phyloP scores from a whole-genome alignment of 2,888 invertebrate species.

The Pyralis farinalis region DNA sequence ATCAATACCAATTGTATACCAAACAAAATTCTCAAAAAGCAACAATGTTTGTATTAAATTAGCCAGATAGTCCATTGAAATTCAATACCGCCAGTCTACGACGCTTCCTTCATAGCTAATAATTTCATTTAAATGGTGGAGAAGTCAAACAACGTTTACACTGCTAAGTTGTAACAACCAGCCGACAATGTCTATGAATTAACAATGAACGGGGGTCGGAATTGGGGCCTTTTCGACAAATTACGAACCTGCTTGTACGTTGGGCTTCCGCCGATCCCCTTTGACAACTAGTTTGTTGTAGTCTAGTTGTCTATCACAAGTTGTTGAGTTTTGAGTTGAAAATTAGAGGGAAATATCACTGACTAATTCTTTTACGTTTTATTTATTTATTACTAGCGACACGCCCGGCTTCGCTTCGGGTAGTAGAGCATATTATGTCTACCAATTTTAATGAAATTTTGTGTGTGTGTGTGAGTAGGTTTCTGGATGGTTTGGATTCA shows the following conservation, averaged over 20 bases:
- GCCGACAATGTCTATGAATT: constrained; percentile 58
- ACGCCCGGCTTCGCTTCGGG: no score
- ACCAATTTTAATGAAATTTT: no score
- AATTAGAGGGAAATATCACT: constrained; percentile 14
- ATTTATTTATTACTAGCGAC: no score
- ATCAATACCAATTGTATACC: no score
- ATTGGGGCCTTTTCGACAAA: constrained; percentile 33
- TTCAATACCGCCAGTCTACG: constrained; percentile 12
- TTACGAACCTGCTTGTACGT: constrained; percentile 3
- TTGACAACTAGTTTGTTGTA: constrained; percentile 37
- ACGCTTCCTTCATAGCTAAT: constrained; percentile 20
- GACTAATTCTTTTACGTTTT: constrained; percentile 11
- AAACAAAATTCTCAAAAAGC: background rate
- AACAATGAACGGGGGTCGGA: constrained; percentile 52
- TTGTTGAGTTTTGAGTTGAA: constrained; percentile 27
- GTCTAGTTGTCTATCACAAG: constrained; percentile 28
- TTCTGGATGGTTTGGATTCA: no score
- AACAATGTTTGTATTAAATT: background rate
- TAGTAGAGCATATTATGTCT: no score
- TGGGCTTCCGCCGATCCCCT: constrained; percentile 23
- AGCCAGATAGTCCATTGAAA: constrained; percentile 7
- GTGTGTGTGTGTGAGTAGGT: no score
- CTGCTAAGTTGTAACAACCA: constrained; percentile 43
- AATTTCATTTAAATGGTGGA: constrained; percentile 34
- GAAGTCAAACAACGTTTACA: constrained; percentile 38